Evolutionary conservation across 2,888 invertebrate genomes (phyloP), one percentile per base, ranked within the genome.

Genomic region (Lasioglossum vierecki): DNA sequence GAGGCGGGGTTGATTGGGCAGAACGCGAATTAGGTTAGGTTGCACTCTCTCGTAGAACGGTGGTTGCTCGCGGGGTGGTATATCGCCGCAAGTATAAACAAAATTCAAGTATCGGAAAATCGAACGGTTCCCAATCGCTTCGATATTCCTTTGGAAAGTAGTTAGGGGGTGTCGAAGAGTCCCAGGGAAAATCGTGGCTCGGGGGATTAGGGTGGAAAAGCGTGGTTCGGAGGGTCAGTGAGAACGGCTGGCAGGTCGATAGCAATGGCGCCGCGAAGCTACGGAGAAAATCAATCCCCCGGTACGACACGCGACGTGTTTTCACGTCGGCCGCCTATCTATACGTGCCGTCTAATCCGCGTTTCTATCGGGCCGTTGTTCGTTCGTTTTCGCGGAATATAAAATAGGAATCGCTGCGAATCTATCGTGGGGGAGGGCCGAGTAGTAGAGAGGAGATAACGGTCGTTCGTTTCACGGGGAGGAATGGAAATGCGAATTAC

Each of bases 261-360:
- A 94, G 93, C 92, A 93, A 94, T 94, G 94, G 94, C 94, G 94
- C 91, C 93, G 93, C 88, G 89, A 90, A 91, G 91, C 91, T 90
- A 90, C 91, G 88, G 91, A 91, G 93, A 94, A 94, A 94, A 94
- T 94, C 94, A 94, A 94, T 94, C 92, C 92, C 39, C 68, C 13
- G 86, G 89, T 76, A 89, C 88, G 92, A 88, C 92, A 93, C 92
- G 88, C 92, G 92, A 89, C 89, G 90, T 92, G 92, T 93, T 93
- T 93, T 93, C 89, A 93, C 91, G 90, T 39, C 35, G 68, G 22
- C 35, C 91, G 90, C 80, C 86, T 88, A 79, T 73, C 70, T 72
- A 68, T 39, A 68, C 75, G 72, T 46, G 76, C 49, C 49, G 13
- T n/a, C 39, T 39, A 4, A 44, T 46, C 44, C 44, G 26, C 41